A percentile compares a stretch with the other conserved stretches of the same genome.
These are phyloP conservation scores for Falco naumanni DNA, from an alignment of 2,797 vertebrate genomes.

Conservation along the genomic window DNA sequence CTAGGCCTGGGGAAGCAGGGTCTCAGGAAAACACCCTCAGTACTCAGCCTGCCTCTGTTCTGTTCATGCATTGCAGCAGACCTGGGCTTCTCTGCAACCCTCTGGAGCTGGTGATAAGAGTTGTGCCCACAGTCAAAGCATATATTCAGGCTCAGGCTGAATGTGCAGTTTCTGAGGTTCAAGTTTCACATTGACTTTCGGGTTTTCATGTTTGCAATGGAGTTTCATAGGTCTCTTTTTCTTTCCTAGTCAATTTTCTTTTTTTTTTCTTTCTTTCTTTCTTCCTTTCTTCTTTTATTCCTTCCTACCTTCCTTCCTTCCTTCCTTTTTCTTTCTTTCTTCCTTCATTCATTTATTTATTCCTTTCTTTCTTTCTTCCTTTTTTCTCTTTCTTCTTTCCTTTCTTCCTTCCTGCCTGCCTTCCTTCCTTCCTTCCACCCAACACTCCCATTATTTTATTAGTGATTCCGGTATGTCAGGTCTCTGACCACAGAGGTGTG, in stretches of 20 bases:
- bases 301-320: no score
- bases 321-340: no score
- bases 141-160: background rate
- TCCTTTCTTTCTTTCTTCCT: no score
- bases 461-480: background rate
- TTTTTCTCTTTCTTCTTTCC: no score
- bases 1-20: background rate
- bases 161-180: accelerated
- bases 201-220: background rate
- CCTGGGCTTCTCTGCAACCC: background rate
- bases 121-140: background rate
- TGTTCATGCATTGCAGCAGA: background rate
- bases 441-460: background rate
- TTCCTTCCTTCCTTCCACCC: no score
- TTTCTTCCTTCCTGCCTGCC: background rate
- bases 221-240: background rate
- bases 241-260: background rate
- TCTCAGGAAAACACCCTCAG: background rate
- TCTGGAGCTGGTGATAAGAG: background rate
- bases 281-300: no score
- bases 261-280: background rate
- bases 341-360: no score
- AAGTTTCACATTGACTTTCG: background rate
- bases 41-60: background rate
- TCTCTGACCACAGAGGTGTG: background rate